These are phyloP conservation scores for Pycnonotus jocosus DNA, from an alignment of 2,113 vertebrate genomes.

Conservation along the genomic window DNA sequence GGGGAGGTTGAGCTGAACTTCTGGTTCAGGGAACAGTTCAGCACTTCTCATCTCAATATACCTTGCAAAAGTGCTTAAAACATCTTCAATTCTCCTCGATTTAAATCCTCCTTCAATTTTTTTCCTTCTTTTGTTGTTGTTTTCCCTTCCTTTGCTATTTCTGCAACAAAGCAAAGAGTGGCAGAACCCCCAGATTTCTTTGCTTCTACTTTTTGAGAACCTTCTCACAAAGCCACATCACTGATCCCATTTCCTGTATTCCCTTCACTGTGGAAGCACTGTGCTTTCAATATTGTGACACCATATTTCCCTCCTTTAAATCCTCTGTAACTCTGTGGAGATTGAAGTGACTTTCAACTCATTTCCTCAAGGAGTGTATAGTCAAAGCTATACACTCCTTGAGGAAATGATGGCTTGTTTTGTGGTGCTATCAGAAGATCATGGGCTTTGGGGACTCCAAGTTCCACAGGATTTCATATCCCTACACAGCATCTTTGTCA, in stretches of 20 bases:
- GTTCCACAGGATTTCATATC: no score
- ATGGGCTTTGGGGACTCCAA: no score
- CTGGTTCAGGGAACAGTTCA: background rate
- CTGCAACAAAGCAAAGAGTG: background rate
- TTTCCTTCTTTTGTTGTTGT: background rate
- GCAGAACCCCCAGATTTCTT: background rate
- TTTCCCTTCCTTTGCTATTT: background rate
- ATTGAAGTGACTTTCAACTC: no score
- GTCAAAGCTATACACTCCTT: background rate
- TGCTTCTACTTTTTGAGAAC: background rate
- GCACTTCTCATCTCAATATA: background rate
- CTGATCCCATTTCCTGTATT: background rate
- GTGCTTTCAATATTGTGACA: background rate
- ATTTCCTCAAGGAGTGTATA: no score
- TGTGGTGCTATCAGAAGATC: background rate
- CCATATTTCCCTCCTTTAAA: background rate
- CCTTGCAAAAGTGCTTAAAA: background rate
- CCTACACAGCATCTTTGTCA: no score
- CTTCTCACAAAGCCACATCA: background rate
- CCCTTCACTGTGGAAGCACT: background rate
- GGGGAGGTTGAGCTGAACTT: background rate
- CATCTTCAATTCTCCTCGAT: background rate
- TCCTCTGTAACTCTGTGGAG: background rate
- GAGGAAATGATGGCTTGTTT: background rate
- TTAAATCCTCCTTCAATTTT: background rate